Evolutionary conservation across 2,888 invertebrate species (phyloP), one percentile per base, ranked within the genome.

Genomic region (Megamerina dolium): DNA sequence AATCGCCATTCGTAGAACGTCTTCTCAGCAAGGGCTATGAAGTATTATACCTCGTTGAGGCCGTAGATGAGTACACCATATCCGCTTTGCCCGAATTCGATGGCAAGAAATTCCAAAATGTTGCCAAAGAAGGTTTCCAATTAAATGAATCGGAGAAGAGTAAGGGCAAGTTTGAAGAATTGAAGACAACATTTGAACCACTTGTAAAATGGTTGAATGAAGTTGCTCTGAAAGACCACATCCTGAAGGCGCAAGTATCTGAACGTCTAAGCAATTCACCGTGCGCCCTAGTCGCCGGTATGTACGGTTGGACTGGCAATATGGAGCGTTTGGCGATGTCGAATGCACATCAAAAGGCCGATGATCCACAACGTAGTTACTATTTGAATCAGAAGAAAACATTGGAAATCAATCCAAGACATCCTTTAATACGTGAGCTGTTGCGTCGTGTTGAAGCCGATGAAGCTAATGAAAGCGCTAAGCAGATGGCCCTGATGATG

Each of bases 241-340:
- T 89, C 54, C 75, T 81, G 46, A 92, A 89, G 70, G 90, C 88
- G 2, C 76, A 79, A 40, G 76, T 96, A 18, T 95, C 95, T 3
- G 89, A 94, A 57, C 80, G 95, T 44, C 76, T 97, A 45, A 82
- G 85, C 47, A 85, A 84, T 61, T 95, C 96, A 6, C 97, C 97
- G 1, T 95, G 94, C 71, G 97, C 95, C 39, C 77, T 99, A 39
- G 93, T 96, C 36, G 97, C 97, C 53, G 87, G 90, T 47, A 85
- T 89, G 77, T 97, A 93, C 74, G 96, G 96, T 56, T 97, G 96
- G 96, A 95, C 96, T 58, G 97, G 96, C 60, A 97, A 97, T 74
- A 97, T 99, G 97, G 97, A 97, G 75, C 80, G 97, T 37, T 80
- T 97, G 53, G 94, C 96, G 50, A 74, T 88, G 51, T 87, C 89